Conservation (phyloP, 2,797 vertebrate genomes). For the Eidolon dupreanum region DNA sequence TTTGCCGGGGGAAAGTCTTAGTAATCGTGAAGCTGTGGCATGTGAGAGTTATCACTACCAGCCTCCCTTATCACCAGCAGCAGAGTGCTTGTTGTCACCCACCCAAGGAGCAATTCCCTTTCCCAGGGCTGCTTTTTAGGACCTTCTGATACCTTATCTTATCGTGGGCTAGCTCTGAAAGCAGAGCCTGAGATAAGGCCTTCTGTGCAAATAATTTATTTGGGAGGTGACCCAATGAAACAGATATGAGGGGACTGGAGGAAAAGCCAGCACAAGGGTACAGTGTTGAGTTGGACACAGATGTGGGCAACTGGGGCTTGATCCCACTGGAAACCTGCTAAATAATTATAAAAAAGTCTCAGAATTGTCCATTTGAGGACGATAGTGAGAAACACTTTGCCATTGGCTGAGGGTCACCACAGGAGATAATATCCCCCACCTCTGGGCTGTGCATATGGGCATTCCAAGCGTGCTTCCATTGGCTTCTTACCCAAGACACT, state of each 20-base stretch:
- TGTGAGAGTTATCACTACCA: not conserved
- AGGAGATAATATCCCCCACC: not conserved
- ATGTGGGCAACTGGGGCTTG: not conserved
- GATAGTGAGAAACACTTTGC: not conserved
- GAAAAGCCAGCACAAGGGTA: not conserved
- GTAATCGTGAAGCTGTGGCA: not conserved
- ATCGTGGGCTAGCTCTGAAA: not conserved
- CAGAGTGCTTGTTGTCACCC: not conserved
- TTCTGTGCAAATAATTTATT: not conserved
- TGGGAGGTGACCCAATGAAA: not conserved
- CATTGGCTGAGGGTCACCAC: not conserved
- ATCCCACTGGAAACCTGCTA: not conserved
- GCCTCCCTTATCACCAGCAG: not conserved
- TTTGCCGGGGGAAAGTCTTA: not conserved
- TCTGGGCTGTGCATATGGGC: not conserved
- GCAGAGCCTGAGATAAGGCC: not conserved
- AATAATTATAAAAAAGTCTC: not conserved
- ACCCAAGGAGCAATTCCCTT: not conserved
- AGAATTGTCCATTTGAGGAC: not conserved
- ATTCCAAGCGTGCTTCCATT: not conserved
- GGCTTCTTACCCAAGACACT: not conserved
- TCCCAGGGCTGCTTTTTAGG: not conserved
- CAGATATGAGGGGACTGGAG: not conserved
- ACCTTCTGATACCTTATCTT: not conserved
- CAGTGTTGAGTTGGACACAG: not conserved